Evolutionary conservation across 2,888 invertebrate species (phyloP).

Genomic region (Timema cristinae): DNA sequence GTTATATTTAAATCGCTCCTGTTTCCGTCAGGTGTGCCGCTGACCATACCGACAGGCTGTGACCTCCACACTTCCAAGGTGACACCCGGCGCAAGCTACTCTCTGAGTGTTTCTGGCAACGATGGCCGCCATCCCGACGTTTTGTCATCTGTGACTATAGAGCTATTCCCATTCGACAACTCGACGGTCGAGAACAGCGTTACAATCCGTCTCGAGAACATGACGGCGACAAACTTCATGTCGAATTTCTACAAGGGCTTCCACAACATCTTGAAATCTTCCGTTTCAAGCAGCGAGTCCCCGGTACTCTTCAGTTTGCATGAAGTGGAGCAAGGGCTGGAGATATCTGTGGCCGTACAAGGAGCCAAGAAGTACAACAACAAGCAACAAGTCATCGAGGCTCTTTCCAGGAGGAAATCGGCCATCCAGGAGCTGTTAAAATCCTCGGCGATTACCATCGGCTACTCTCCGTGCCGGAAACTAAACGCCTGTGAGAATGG

Average conservation of each 20-base stretch:
- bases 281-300: constrained; percentile 60
- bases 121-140: constrained; percentile 88
- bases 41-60: constrained; percentile 68
- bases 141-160: constrained; percentile 77
- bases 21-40: constrained; percentile 45
- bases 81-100: constrained; percentile 57
- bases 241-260: constrained; percentile 69
- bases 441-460: constrained; percentile 58
- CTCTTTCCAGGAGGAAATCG: constrained; percentile 60
- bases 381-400: constrained; percentile 60
- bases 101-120: constrained; percentile 77
- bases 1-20: too few species aligned
- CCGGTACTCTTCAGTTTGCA: constrained; percentile 70
- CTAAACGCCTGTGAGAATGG: constrained; percentile 69
- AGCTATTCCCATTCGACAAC: constrained; percentile 77
- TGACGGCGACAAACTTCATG: constrained; percentile 72
- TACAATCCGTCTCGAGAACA: constrained; percentile 68
- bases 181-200: constrained; percentile 78
- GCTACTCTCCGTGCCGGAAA: constrained; percentile 71
- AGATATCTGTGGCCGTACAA: constrained; percentile 67
- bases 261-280: constrained; percentile 64
- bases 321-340: constrained; percentile 61
- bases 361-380: constrained; percentile 54
- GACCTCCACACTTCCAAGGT: constrained; percentile 71
- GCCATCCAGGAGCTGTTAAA: constrained; percentile 62